Base-by-base conservation (phyloP, 1,140 invertebrate species). In the Drosophila parabipectinata region DNA sequence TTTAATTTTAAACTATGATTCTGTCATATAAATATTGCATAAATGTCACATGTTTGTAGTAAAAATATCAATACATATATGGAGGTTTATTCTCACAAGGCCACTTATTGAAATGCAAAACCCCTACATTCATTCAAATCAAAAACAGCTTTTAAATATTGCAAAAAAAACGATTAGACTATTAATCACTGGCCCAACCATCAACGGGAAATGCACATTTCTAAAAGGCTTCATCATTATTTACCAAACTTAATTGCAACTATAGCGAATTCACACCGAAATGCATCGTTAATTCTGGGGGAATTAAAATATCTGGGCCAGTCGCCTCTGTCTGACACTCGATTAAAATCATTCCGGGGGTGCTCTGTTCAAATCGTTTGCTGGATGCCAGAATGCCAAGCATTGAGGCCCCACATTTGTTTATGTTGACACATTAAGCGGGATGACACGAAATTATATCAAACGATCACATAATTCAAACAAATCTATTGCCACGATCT, bases 241-340 rank as follows among this genome's bases (percentile, higher is more conserved):
- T 53, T 34, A 54, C 14, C 18, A 28, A 28, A 18, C 41, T 24
- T 68, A 69, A 69, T 37, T 28, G 48, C 74, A 56, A 57, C 1
- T 26, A 18, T 39, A 39, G 34, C 45, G 12, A 48, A 66, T 75
- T 75, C 52, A 75, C 64, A 57, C 74, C 66, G 74, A 77, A 62
- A 77, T 72, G 77, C 62, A 61, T 88, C 77, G 79, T 79, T 77
- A 73, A 77, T 71, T 77, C 51, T 41, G 37, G 32, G 28, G 48
- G 37, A 78, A 89, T 89, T 89, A 89, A 89, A 89, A 89, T 89
- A 89, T 80, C 80, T 78, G 77, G 84, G 84, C 84, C 84, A 89
- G 62, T 90, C 83, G 60, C 67, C 76, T 68, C 60, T 77, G 79
- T 68, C 60, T 71, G 72, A 50, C 63, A 83, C 79, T 72, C 75